Percentiles rank a stretch among this genome's conserved stretches.
Conservation (phyloP, 2,888 invertebrate species). For the Unio delphinus region DNA sequence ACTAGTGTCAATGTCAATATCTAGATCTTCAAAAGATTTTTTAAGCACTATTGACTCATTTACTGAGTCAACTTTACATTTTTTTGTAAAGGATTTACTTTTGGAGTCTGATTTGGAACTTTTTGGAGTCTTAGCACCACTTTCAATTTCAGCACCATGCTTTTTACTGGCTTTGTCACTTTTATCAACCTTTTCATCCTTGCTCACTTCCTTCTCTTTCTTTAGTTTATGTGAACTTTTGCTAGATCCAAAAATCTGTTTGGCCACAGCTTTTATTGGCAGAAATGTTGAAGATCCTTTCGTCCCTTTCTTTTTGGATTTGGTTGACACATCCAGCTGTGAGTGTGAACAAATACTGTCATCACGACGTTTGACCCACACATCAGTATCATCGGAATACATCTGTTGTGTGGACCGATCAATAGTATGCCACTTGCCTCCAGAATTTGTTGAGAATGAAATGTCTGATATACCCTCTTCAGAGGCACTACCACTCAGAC, state of each 20-base stretch:
- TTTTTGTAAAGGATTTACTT: neutral
- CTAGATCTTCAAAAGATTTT: conserved; percentile 31
- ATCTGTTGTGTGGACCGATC: conserved; percentile 16
- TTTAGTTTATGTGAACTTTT: conserved; percentile 12
- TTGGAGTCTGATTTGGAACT: neutral
- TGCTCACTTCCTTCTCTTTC: conserved; percentile 11
- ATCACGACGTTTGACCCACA: conserved; percentile 29
- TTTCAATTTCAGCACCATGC: neutral
- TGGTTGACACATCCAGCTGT: conserved; percentile 19
- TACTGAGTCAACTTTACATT: conserved; percentile 8
- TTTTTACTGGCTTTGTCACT: conserved; percentile 13
- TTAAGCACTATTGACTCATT: conserved; percentile 24
- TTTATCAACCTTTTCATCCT: conserved; percentile 5
- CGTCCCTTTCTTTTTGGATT: conserved; percentile 28
- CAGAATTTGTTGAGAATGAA: conserved; percentile 6
- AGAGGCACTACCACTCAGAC: neutral
- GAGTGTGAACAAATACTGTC: conserved; percentile 22
- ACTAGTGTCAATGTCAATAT: conserved; percentile 29
- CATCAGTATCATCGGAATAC: conserved; percentile 24
- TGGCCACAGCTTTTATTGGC: conserved; percentile 24
- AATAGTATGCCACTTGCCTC: conserved; percentile 6
- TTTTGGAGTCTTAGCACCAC: neutral
- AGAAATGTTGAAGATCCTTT: conserved; percentile 33
- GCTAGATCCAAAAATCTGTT: conserved; percentile 33
- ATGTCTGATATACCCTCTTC: neutral